Conservation (phyloP, 2,113 vertebrate species). For the Guaruba guarouba region DNA sequence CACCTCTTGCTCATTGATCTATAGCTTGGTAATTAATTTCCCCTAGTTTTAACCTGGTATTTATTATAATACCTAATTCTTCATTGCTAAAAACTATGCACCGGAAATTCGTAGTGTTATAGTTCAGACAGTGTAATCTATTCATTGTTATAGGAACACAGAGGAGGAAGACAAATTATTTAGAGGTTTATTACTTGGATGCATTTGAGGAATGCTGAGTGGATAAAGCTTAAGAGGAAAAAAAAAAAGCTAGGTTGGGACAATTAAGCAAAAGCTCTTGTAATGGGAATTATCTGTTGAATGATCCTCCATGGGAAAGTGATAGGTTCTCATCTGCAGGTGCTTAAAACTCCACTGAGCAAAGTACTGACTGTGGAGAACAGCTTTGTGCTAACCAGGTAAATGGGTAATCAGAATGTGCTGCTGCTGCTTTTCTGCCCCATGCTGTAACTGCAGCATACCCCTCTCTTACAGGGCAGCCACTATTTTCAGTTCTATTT, state of each 20-base stretch:
- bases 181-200: neutral
- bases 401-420: fast-evolving
- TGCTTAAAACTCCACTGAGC: neutral
- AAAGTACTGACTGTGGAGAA: neutral
- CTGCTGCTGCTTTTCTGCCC: neutral
- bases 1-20: constrained; percentile 71
- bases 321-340: neutral
- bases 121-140: constrained; percentile 62
- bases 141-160: constrained; percentile 16
- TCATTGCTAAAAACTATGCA: constrained; percentile 68
- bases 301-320: neutral
- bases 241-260: neutral
- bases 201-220: neutral
- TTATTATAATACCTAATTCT: constrained; percentile 72
- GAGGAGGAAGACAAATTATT: constrained; percentile 9
- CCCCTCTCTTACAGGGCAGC: neutral
- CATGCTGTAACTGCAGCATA: neutral
- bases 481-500: neutral
- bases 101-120: constrained; percentile 69
- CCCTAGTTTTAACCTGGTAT: constrained; percentile 70
- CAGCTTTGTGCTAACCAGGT: neutral
- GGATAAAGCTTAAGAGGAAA: neutral
- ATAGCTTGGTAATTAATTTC: constrained; percentile 71
- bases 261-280: neutral
- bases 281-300: neutral